Conservation (phyloP, 64 coral and sea anemone genomes). For the Pachyseris speciosa region DNA sequence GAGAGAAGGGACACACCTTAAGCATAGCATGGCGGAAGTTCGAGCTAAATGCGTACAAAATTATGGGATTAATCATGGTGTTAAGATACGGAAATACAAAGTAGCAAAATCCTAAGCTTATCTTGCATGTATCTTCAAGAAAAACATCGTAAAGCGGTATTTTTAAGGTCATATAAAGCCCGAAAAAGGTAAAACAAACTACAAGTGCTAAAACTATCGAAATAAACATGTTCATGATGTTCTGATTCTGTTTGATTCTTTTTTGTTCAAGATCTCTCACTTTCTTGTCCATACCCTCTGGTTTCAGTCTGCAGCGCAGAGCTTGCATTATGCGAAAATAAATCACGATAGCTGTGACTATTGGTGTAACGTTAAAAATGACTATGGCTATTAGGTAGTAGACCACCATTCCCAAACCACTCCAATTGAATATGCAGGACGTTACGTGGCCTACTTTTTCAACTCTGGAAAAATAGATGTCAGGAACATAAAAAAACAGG, state of each 20-base stretch:
- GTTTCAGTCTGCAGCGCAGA: neutral
- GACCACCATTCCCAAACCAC: neutral
- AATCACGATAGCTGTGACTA: neutral
- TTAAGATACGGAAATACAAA: too few species aligned
- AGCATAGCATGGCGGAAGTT: too few species aligned
- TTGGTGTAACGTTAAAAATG: neutral
- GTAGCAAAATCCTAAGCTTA: too few species aligned
- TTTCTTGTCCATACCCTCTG: too few species aligned
- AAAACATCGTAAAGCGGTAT: too few species aligned
- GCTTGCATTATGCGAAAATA: neutral
- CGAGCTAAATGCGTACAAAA: too few species aligned
- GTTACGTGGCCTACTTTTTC: neutral
- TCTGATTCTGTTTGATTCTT: neutral
- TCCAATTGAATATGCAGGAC: neutral
- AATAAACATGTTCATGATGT: slow-evolving; percentile 3
- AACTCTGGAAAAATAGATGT: neutral
- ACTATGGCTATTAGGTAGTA: neutral
- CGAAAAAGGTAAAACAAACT: too few species aligned
- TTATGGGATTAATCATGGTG: too few species aligned
- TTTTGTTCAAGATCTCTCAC: neutral
- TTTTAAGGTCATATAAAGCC: too few species aligned
- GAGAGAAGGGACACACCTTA: too few species aligned
- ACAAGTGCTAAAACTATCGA: neutral
- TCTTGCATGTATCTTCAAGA: too few species aligned
- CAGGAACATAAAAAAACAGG: neutral